Conservation (phyloP, 1,140 invertebrate species). For the Magallana ariakensis region DNA sequence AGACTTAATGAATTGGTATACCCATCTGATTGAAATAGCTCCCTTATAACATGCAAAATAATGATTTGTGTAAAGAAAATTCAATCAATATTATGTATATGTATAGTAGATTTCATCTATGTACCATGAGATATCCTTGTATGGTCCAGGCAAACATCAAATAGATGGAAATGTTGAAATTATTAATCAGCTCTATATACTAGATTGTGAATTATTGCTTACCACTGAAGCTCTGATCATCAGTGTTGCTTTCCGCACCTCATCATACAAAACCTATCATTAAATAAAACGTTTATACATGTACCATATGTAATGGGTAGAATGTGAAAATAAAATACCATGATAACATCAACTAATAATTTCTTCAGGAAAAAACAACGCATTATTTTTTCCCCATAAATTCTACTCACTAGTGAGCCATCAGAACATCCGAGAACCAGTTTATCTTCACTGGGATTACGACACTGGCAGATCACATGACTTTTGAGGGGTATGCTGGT, state of each 20-base stretch:
- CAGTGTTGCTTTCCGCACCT: slow-evolving; percentile 68
- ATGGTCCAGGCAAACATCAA: no score
- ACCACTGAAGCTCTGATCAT: slow-evolving; percentile 82
- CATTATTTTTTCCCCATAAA: background rate
- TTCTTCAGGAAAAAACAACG: no score
- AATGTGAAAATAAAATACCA: no score
- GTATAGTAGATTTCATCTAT: no score
- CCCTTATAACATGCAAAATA: slow-evolving; percentile 56
- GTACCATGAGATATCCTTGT: no score
- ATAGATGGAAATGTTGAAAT: no score
- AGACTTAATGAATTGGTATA: no score
- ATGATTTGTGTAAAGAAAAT: background rate
- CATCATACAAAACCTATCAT: slow-evolving; percentile 74
- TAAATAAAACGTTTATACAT: slow-evolving; percentile 26
- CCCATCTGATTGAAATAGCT: no score
- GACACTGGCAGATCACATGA: slow-evolving; percentile 78
- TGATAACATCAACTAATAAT: no score
- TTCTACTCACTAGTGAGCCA: slow-evolving; percentile 84
- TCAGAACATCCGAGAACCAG: slow-evolving; percentile 88
- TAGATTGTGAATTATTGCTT: slow-evolving; percentile 70
- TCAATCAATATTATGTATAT: background rate
- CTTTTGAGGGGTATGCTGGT: slow-evolving; percentile 87
- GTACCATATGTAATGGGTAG: background rate
- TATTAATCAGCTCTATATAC: background rate
- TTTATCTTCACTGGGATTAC: slow-evolving; percentile 87